Evolutionary conservation across 2,888 invertebrate genomes (phyloP).

Genomic region (Magallana nippona): DNA sequence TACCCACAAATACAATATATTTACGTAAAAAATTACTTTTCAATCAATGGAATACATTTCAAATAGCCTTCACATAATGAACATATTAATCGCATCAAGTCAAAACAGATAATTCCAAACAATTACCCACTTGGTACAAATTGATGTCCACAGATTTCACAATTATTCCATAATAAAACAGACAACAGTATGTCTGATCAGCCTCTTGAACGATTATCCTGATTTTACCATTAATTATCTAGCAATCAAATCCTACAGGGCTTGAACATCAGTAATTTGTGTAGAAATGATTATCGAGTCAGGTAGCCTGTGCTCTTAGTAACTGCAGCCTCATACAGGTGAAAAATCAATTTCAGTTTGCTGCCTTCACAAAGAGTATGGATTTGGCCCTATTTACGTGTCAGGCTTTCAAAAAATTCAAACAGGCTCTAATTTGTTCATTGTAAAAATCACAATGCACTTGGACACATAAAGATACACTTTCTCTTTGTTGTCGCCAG

Average conservation of each 20-base stretch:
- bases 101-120: no score
- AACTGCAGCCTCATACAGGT: background rate
- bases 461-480: background rate
- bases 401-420: background rate
- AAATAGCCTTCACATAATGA: no score
- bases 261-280: conserved; percentile 15
- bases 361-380: background rate
- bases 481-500: background rate
- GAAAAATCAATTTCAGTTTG: conserved; percentile 17
- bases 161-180: background rate
- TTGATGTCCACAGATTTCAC: background rate
- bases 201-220: background rate
- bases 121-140: background rate
- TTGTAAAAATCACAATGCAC: background rate
- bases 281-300: conserved; percentile 20
- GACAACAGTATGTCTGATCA: background rate
- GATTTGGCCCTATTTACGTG: background rate
- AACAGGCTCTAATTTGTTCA: background rate
- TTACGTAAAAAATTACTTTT: no score
- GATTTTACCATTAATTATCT: conserved; percentile 2
- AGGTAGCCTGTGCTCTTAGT: background rate
- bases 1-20: no score
- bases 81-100: no score
- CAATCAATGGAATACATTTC: no score
- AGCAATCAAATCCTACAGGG: background rate